Evolutionary conservation across 2,113 vertebrate genomes (phyloP), one percentile per base, ranked within the genome.

Genomic region (Gasterosteus nipponicus): DNA sequence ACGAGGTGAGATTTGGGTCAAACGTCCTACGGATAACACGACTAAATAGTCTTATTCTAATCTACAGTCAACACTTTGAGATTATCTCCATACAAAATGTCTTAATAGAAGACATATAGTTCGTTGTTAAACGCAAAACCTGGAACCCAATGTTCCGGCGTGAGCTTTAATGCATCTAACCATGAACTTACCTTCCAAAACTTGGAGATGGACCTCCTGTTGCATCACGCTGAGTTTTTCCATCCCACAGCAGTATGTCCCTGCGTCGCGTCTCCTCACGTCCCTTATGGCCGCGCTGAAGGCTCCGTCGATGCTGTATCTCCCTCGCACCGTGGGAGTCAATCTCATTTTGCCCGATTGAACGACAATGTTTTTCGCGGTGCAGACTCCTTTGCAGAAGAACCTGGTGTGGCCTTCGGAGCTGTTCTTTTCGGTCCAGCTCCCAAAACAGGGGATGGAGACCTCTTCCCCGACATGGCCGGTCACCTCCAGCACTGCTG

Each of bases 221-320:
- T 82, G 58, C 18, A 38, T 22, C 69, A 67, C 47, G 11, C 31
- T n/a, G 8, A 29, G 7, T 3, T 18, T 31, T 39, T 33, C 69
- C 54, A 82, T 58, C 10, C 6, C 77, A 69, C 91, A 94, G 73
- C 59, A 60, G 63, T 93, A 94, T 4, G 3, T 75, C 38, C 89
- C 89, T 11, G 38, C 19, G 15, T 92, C 91, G 0, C 14, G 54
- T 64, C 29, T 39, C 74, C 26, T 76, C 69, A 92, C 84, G 26
- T 60, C 81, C 76, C 60, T 88, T 73, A 93, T 91, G 68, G 79
- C 87, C 70, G 92, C 77, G 7, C 62, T 90, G 69, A 91, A 87
- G 58, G 71, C 38, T 41, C 72, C 73, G 4, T 63, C 19, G 66
- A 92, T 80, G 51, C 78, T 82, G 66, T 89, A 91, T 70, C 88